These are phyloP conservation scores for Strix aluco DNA, from an alignment of 2,113 vertebrate species.

Conservation along the genomic window DNA sequence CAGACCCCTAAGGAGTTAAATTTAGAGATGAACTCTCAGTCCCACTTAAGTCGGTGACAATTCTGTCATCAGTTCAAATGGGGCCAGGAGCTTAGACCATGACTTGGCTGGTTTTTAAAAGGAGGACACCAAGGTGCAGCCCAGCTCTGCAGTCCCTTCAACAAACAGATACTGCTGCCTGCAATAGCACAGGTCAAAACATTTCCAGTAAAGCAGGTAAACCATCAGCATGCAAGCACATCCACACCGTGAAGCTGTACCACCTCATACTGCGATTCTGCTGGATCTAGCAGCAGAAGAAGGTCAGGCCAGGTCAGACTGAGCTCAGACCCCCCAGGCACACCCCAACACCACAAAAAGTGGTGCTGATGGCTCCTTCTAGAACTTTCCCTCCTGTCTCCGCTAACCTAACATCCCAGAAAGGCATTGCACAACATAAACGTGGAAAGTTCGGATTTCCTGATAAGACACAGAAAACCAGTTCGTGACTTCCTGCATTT, in stretches of 20 bases:
- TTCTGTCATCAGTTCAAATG: not conserved
- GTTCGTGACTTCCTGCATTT: fast-evolving
- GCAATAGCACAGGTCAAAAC: not conserved
- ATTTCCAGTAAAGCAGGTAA: not conserved
- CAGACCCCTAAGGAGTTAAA: not conserved
- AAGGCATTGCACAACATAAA: not conserved
- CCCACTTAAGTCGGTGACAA: not conserved
- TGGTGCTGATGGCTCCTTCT: fast-evolving
- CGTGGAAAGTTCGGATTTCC: not conserved
- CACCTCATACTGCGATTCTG: not conserved
- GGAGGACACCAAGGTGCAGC: not conserved
- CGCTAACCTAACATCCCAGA: not conserved
- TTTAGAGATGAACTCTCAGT: not conserved
- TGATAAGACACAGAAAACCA: not conserved
- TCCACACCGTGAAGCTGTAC: not conserved
- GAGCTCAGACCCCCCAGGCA: not conserved
- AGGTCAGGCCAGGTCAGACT: not conserved
- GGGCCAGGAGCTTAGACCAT: not conserved
- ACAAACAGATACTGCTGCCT: not conserved
- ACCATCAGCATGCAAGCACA: fast-evolving
- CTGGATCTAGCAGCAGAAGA: not conserved
- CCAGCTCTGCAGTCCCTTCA: not conserved
- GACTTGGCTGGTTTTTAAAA: not conserved
- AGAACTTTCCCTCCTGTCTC: not conserved
- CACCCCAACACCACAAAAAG: not conserved